Percentiles rank a stretch among this genome's conserved stretches.
Conservation (phyloP, 2,113 vertebrate genomes). For the Mesocricetus auratus region DNA sequence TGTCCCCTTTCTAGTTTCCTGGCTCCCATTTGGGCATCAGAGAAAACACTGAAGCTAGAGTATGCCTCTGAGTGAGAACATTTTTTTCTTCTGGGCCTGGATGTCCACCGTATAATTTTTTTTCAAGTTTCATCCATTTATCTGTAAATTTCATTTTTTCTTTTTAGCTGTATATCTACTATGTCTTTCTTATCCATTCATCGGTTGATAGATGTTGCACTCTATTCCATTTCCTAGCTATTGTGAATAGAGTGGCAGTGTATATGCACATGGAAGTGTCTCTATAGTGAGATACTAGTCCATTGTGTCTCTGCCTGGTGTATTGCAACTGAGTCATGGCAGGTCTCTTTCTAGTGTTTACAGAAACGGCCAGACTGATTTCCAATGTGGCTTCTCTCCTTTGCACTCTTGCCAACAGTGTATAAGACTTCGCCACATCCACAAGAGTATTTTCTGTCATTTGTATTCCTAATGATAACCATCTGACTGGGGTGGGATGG, state of each 20-base stretch:
- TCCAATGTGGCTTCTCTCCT: not conserved
- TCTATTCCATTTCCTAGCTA: not conserved
- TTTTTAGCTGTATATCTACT: not conserved
- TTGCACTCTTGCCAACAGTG: not conserved
- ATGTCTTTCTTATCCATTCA: not conserved
- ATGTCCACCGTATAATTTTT: not conserved
- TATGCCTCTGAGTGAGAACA: not conserved
- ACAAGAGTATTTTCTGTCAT: too few species aligned
- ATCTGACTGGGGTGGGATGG: not conserved
- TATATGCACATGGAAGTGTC: not conserved
- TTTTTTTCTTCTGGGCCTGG: not conserved
- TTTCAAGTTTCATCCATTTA: not conserved
- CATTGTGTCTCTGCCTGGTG: too few species aligned
- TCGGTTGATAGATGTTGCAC: not conserved
- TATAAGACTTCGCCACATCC: not conserved
- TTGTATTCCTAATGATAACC: not conserved
- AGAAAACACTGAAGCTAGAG: not conserved
- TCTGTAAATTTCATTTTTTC: not conserved
- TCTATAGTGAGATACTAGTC: not conserved
- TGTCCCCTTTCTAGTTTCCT: not conserved
- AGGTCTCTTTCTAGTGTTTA: not conserved
- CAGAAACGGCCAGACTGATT: not conserved
- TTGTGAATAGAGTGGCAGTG: not conserved
- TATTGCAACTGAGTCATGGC: too few species aligned
- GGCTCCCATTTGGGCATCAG: not conserved